phyloP scores from a whole-genome alignment of 2,888 invertebrate genomes.

The Dusona sp. region DNA sequence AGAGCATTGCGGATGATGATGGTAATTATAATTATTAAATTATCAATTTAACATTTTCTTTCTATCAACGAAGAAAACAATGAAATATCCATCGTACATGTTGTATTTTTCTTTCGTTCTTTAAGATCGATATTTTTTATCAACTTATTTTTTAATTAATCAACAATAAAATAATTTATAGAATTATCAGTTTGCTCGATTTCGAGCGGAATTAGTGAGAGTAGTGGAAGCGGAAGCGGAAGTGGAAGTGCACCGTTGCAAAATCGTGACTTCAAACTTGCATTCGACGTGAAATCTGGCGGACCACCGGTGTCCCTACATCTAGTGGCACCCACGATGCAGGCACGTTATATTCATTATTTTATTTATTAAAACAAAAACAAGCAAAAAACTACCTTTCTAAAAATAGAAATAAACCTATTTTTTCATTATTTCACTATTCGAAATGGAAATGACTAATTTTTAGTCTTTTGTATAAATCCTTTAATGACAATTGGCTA shows the following conservation, averaged over 20 bases:
- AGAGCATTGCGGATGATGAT: slow-evolving; percentile 88
- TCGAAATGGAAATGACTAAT: not conserved
- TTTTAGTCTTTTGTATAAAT: not conserved
- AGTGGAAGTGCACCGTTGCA: slow-evolving; percentile 84
- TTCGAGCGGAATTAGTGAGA: slow-evolving; percentile 86
- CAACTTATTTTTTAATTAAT: not conserved
- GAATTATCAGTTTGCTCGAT: slow-evolving; percentile 86
- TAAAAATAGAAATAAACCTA: not conserved
- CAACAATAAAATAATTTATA: slow-evolving; percentile 74
- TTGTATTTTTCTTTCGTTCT: not conserved
- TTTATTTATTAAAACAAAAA: not conserved
- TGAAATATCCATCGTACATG: not conserved
- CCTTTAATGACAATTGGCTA: not conserved
- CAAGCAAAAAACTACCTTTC: not conserved
- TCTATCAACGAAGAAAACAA: not conserved
- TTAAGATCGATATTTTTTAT: not conserved
- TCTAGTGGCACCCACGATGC: slow-evolving; percentile 86
- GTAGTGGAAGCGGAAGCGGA: slow-evolving; percentile 80
- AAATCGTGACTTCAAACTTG: slow-evolving; percentile 90
- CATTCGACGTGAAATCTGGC: slow-evolving; percentile 88
- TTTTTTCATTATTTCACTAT: not conserved
- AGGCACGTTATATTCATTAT: slow-evolving; percentile 71
- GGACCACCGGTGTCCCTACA: slow-evolving; percentile 90
- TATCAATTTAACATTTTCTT: not conserved
- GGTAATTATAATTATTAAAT: slow-evolving; percentile 84